Evolutionary conservation across 2,113 vertebrate genomes (phyloP).

Genomic region (Megaptera novaeangliae): DNA sequence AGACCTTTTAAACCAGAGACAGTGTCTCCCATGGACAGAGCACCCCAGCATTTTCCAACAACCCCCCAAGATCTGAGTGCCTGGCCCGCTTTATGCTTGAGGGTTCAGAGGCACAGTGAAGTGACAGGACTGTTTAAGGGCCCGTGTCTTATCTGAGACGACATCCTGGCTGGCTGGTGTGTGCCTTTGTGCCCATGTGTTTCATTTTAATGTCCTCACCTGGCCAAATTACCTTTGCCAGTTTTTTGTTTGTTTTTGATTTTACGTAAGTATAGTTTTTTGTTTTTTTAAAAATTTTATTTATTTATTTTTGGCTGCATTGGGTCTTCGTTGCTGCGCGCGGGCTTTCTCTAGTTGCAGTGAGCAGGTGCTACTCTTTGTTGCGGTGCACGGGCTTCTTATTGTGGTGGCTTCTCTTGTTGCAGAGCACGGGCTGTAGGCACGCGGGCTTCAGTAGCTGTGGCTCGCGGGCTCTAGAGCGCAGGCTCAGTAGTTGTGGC

Average conservation of each 20-base stretch:
- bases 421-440: too few relatives aligned
- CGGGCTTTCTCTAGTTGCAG: too few relatives aligned
- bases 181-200: background rate
- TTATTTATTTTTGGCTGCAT: too few relatives aligned
- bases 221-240: background rate
- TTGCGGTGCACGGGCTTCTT: too few relatives aligned
- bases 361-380: too few relatives aligned
- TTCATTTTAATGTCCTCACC: background rate
- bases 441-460: too few relatives aligned
- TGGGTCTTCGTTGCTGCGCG: too few relatives aligned
- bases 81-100: background rate
- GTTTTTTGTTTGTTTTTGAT: background rate
- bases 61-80: accelerated
- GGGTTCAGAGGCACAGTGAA: background rate
- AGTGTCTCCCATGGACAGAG: background rate
- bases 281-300: too few relatives aligned
- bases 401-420: too few relatives aligned
- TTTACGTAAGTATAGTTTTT: background rate
- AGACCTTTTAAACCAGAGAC: background rate
- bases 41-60: background rate
- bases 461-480: too few relatives aligned
- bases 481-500: too few relatives aligned
- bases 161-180: background rate
- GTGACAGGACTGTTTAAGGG: background rate
- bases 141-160: background rate